Percentiles rank a stretch among this genome's conserved stretches.
These are phyloP conservation scores for Drosophila affinis DNA, from an alignment of 2,888 invertebrate genomes.

Conservation along the genomic window DNA sequence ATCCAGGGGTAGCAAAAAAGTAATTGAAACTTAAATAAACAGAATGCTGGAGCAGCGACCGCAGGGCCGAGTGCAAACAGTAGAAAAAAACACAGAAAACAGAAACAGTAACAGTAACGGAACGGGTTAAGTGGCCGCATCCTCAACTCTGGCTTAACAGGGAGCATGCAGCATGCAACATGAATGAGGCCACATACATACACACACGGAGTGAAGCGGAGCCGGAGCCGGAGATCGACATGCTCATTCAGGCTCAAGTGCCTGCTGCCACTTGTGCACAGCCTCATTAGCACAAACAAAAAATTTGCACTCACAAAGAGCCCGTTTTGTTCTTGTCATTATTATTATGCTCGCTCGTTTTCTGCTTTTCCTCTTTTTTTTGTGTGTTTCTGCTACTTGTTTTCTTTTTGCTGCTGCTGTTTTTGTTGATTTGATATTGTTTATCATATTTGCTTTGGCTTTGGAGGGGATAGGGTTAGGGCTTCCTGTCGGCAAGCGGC, in stretches of 20 bases:
- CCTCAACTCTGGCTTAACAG: constrained; percentile 11
- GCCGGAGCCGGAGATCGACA: constrained; percentile 5
- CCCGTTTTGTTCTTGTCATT: constrained; percentile 41
- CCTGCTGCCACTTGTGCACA: constrained; percentile 63
- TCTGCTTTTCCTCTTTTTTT: background rate
- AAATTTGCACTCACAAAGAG: constrained; percentile 38
- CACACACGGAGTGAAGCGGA: background rate
- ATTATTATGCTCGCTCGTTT: constrained; percentile 16
- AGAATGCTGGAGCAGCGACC: constrained; percentile 47
- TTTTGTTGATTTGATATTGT: constrained; percentile 41
- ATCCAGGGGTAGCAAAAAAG: constrained; percentile 56
- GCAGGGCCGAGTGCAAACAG: constrained; percentile 52
- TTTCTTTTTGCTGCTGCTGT: constrained; percentile 23
- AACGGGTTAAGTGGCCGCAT: constrained; percentile 50
- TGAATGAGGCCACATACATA: constrained; percentile 39
- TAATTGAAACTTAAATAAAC: constrained; percentile 78
- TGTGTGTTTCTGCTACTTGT: constrained; percentile 29
- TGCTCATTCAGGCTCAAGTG: constrained; percentile 50
- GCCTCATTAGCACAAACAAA: constrained; percentile 67
- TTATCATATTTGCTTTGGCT: constrained; percentile 47
- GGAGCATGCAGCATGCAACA: constrained; percentile 12
- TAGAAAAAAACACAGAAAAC: constrained; percentile 5
- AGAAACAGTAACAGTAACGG: background rate
- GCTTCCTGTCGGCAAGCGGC: background rate
- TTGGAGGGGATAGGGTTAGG: constrained; percentile 7